Conservation (phyloP, 2,888 invertebrate species). For the Cryptosula pallasiana region DNA sequence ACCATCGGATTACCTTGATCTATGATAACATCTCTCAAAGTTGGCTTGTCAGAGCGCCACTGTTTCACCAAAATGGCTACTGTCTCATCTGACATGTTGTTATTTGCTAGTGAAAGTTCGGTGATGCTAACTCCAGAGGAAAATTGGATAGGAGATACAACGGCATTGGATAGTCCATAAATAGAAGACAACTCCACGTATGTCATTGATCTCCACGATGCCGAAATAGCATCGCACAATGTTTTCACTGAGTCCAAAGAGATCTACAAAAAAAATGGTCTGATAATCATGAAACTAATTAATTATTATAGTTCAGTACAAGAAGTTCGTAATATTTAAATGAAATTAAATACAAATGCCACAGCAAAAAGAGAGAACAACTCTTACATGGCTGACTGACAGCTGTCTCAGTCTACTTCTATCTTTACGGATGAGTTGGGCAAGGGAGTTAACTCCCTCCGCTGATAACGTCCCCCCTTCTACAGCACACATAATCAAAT, state of each 20-base stretch:
- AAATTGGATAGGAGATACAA: neutral
- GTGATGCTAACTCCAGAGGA: neutral
- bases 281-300: too few species aligned
- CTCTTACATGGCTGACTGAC: conserved; percentile 4
- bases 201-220: neutral
- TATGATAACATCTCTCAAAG: neutral
- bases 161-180: neutral
- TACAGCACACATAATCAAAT: too few species aligned
- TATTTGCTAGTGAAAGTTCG: neutral
- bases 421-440: neutral
- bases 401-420: neutral
- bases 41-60: neutral
- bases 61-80: neutral
- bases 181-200: conserved; percentile 6
- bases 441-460: neutral
- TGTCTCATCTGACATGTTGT: neutral
- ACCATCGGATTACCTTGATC: neutral
- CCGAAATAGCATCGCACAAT: conserved; percentile 6
- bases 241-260: neutral
- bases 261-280: neutral
- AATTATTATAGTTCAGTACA: neutral
- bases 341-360: neutral
- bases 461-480: too few species aligned
- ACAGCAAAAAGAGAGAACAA: neutral
- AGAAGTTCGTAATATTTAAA: neutral